phyloP scores from a whole-genome alignment of 2,797 vertebrate species.

The Enteromius radiatus region DNA sequence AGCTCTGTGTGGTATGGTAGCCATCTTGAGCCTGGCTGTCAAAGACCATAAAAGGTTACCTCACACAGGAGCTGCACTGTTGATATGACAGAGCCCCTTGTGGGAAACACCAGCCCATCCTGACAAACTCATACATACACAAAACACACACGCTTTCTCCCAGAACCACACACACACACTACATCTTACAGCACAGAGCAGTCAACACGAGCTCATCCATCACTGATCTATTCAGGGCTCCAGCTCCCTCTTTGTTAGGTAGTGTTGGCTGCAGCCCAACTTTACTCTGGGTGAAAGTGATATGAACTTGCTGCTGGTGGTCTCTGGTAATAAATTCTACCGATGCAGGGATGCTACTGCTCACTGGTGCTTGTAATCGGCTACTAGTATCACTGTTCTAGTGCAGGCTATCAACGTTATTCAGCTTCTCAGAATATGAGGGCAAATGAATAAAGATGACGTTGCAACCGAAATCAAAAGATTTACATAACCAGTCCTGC shows the following conservation, averaged over 20 bases:
- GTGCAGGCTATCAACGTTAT: neutral
- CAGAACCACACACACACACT: slow-evolving; percentile 15
- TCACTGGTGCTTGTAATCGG: neutral
- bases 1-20: slow-evolving; percentile 66
- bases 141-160: slow-evolving; percentile 24
- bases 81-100: slow-evolving; percentile 62
- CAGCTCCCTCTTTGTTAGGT: slow-evolving; percentile 42
- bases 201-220: slow-evolving; percentile 38
- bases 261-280: slow-evolving; percentile 55
- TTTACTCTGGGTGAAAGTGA: slow-evolving; percentile 33
- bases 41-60: slow-evolving; percentile 68
- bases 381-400: neutral
- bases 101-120: slow-evolving; percentile 60
- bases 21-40: slow-evolving; percentile 72
- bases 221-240: slow-evolving; percentile 39
- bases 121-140: slow-evolving; percentile 26
- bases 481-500: slow-evolving; percentile 13
- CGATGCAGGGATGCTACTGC: neutral
- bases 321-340: slow-evolving; percentile 27
- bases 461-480: slow-evolving; percentile 15
- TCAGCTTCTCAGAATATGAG: neutral
- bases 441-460: slow-evolving; percentile 13
- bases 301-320: slow-evolving; percentile 37
- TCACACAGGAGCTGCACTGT: slow-evolving; percentile 65
- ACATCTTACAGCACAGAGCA: slow-evolving; percentile 27